Conservation (phyloP, 2,113 vertebrate species). For the Coreoperca whiteheadi region DNA sequence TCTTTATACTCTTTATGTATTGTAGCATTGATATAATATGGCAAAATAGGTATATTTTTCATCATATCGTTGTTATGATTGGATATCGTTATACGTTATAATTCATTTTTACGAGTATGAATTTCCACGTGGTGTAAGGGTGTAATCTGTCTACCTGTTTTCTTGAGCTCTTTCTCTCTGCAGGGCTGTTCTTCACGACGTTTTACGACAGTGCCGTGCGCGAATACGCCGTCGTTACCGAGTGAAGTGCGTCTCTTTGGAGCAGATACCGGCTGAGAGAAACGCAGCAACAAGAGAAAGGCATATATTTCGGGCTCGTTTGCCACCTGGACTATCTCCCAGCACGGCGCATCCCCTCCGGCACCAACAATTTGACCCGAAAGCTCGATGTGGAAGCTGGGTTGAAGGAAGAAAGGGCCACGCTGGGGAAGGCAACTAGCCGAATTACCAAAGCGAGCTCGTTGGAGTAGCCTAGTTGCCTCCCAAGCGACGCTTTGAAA, state of each 20-base stretch:
- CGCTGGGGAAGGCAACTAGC: conserved; percentile 83
- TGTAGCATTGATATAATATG: not conserved
- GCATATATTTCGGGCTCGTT: conserved; percentile 43
- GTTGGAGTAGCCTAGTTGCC: conserved; percentile 79
- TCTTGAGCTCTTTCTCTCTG: conserved; percentile 44
- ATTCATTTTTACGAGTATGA: not conserved
- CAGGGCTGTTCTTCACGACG: conserved; percentile 68
- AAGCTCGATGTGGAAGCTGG: conserved; percentile 78
- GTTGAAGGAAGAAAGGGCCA: conserved; percentile 68
- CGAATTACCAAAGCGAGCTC: conserved; percentile 76
- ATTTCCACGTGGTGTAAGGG: conserved; percentile 79
- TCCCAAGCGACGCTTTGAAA: conserved; percentile 83
- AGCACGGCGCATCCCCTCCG: conserved; percentile 34
- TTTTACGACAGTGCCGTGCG: conserved; percentile 84
- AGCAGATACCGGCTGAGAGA: conserved; percentile 85
- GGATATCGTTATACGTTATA: not conserved
- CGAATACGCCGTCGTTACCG: conserved; percentile 75
- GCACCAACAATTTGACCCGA: conserved; percentile 7
- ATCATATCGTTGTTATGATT: not conserved
- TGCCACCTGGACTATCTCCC: conserved; percentile 36
- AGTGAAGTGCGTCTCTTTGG: conserved; percentile 80
- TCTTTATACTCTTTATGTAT: not conserved
- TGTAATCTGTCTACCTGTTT: conserved; percentile 21
- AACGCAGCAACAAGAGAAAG: conserved; percentile 81
- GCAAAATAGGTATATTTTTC: not conserved